Conservation (phyloP, 2,797 vertebrate species). For the Cephalopachus bancanus region DNA sequence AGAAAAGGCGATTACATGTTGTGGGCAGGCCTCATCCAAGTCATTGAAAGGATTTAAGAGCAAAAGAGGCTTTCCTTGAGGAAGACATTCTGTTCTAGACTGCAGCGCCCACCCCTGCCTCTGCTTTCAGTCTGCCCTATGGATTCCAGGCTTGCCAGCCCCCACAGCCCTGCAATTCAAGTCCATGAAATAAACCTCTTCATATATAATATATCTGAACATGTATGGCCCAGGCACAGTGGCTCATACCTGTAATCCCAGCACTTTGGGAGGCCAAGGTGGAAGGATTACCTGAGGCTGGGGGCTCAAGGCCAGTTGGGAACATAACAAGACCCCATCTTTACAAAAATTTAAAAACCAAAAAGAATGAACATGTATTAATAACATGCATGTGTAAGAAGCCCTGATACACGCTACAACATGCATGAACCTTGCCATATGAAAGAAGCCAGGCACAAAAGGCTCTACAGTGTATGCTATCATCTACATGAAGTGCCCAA, state of each 20-base stretch:
- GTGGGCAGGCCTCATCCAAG: not conserved
- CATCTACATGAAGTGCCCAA: fast-evolving
- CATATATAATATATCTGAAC: not conserved
- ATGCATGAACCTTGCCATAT: not conserved
- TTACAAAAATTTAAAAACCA: no score
- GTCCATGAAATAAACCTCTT: not conserved
- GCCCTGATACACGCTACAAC: fast-evolving
- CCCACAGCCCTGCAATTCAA: not conserved
- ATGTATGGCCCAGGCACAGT: no score
- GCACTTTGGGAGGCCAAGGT: not conserved
- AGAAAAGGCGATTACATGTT: not conserved
- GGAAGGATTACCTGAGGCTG: no score
- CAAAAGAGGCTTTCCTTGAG: not conserved
- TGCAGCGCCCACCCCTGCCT: not conserved
- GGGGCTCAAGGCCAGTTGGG: no score
- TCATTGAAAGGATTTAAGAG: not conserved
- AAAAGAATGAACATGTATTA: not conserved
- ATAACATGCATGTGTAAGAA: not conserved
- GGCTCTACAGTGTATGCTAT: fast-evolving
- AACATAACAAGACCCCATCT: not conserved
- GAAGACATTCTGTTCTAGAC: not conserved
- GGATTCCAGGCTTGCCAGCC: no score
- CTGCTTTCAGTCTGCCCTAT: not conserved
- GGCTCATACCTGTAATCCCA: no score
- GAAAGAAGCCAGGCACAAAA: not conserved